Evolutionary conservation across 2,113 vertebrate genomes (phyloP).

Genomic region (Callionymus lyra): DNA sequence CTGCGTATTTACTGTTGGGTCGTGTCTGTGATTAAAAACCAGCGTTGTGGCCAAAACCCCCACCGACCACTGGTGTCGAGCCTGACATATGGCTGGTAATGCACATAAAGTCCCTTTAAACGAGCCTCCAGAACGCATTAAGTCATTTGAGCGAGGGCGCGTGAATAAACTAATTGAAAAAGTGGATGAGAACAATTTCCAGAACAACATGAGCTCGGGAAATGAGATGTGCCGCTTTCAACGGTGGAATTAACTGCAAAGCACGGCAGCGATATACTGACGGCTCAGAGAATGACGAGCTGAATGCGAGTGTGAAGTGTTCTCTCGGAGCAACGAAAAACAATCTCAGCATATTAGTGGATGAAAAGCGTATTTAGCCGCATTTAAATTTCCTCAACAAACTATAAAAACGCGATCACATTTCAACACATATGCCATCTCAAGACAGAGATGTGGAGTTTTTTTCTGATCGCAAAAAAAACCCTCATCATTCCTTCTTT

Average conservation of each 20-base stretch:
- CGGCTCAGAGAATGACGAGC: too few species aligned
- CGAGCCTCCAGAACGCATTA: constrained; percentile 25
- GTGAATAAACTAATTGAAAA: constrained; percentile 33
- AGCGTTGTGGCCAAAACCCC: constrained; percentile 23
- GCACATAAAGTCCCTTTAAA: constrained; percentile 41
- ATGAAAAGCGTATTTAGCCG: too few species aligned
- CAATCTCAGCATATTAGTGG: too few species aligned
- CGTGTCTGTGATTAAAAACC: constrained; percentile 43
- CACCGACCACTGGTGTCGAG: constrained; percentile 28
- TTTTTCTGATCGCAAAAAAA: too few species aligned
- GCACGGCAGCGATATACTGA: not conserved
- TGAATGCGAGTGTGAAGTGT: too few species aligned
- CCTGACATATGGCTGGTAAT: constrained; percentile 52
- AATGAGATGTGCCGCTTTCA: constrained; percentile 1
- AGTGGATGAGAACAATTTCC: constrained; percentile 18
- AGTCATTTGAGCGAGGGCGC: constrained; percentile 27
- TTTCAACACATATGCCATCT: too few species aligned
- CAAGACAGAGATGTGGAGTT: too few species aligned
- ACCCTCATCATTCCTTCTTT: too few species aligned
- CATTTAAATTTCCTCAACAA: too few species aligned
- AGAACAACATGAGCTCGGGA: constrained; percentile 1
- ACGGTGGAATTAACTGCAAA: constrained; percentile 6
- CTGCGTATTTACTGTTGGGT: not conserved
- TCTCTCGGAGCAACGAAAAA: too few species aligned
- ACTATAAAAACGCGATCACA: too few species aligned